These are phyloP conservation scores for Pteropus alecto DNA, from an alignment of 2,113 vertebrate species.

Conservation along the genomic window DNA sequence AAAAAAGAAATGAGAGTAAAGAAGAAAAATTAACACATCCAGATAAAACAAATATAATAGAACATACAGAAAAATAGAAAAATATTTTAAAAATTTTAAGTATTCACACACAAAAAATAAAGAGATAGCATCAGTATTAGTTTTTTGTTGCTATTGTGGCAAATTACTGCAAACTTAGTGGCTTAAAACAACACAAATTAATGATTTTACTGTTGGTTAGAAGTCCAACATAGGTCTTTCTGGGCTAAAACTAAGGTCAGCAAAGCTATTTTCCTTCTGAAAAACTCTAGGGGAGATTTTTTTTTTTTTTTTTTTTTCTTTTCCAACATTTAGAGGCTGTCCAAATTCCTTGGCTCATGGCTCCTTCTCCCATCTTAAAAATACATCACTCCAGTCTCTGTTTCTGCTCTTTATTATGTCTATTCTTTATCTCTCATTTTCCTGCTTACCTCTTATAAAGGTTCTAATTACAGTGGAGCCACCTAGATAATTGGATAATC, in stretches of 20 bases:
- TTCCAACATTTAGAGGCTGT: background rate
- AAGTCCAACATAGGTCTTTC: too few relatives aligned
- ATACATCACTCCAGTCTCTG: background rate
- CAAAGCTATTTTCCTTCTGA: background rate
- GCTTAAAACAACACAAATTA: background rate
- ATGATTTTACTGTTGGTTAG: background rate
- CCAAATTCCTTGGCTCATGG: background rate
- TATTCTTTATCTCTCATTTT: background rate
- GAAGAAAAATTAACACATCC: background rate
- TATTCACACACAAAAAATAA: background rate
- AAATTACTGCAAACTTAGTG: background rate
- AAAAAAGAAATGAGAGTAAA: background rate
- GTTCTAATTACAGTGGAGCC: background rate
- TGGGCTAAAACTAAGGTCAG: background rate
- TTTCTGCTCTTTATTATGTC: background rate
- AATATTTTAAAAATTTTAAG: background rate
- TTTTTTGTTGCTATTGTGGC: background rate
- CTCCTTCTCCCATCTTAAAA: background rate
- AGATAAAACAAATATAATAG: background rate
- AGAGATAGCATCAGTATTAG: background rate
- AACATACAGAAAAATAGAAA: background rate
- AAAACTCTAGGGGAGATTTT: background rate
- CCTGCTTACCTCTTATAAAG: background rate
- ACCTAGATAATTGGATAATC: background rate
- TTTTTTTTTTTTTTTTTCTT: background rate